phyloP scores from a whole-genome alignment of 2,113 vertebrate species.

The Opisthocomus hoazin region DNA sequence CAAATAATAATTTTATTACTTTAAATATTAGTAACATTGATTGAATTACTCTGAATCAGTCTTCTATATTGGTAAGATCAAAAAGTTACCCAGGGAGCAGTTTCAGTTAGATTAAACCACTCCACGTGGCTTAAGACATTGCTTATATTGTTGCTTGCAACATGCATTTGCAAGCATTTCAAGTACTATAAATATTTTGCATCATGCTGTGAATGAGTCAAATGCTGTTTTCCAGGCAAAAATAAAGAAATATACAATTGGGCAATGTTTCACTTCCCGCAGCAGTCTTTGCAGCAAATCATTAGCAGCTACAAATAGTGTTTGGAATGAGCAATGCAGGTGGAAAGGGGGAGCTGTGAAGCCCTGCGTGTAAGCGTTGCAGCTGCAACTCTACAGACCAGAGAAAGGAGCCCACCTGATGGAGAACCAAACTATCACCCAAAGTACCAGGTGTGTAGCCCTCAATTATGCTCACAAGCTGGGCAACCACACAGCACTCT shows the following conservation, averaged over 20 bases:
- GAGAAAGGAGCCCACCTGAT: not conserved
- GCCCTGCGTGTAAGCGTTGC: not conserved
- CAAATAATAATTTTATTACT: not conserved
- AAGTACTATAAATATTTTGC: conserved; percentile 9
- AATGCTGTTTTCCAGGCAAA: not conserved
- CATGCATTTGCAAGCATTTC: not conserved
- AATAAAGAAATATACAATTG: not conserved
- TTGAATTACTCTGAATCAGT: not conserved
- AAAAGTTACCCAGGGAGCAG: not conserved
- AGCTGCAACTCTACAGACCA: not conserved
- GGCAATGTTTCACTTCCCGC: not conserved
- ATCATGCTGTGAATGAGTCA: conserved; percentile 8
- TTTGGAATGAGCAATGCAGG: not conserved
- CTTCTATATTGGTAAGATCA: not conserved
- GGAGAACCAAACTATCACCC: not conserved
- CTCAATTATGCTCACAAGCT: not conserved
- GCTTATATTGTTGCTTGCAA: not conserved
- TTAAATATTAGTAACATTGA: not conserved
- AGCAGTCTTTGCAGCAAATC: not conserved
- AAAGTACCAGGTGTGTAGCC: not conserved
- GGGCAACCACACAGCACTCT: not conserved
- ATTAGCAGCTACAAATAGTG: not conserved
- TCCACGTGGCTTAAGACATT: not conserved
- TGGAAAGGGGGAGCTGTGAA: not conserved
- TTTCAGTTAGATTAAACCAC: not conserved